These are phyloP conservation scores for Muscicapa adusta DNA, from an alignment of 2,113 vertebrate genomes.

Conservation along the genomic window DNA sequence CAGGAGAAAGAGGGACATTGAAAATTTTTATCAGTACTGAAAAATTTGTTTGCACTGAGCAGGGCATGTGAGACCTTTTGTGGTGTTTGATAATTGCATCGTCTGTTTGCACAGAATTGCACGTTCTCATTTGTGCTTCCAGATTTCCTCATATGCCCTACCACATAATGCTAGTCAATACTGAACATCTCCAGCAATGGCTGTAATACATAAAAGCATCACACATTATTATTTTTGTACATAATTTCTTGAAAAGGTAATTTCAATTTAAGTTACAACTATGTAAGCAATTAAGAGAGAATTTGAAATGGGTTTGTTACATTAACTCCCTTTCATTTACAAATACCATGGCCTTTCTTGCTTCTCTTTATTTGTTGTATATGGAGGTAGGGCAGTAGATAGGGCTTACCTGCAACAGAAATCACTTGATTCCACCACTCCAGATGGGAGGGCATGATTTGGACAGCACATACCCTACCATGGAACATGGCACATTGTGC, in stretches of 20 bases:
- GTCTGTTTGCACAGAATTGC: not conserved
- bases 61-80: not conserved
- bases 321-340: not conserved
- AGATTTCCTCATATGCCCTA: not conserved
- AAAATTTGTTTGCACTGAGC: not conserved
- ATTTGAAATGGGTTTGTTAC: not conserved
- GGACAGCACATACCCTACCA: not conserved
- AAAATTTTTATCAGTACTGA: not conserved
- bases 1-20: not conserved
- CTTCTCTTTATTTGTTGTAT: not conserved
- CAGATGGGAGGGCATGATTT: not conserved
- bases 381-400: not conserved
- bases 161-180: not conserved
- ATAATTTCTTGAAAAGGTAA: not conserved
- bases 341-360: not conserved
- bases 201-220: not conserved
- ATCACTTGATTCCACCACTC: not conserved
- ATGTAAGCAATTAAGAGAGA: not conserved
- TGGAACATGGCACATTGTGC: not conserved
- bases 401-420: not conserved
- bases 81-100: not conserved
- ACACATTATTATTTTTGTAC: not conserved
- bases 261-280: not conserved
- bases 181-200: not conserved
- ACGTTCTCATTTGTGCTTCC: not conserved